phyloP scores from a whole-genome alignment of 2,113 vertebrate species.

The human region DNA sequence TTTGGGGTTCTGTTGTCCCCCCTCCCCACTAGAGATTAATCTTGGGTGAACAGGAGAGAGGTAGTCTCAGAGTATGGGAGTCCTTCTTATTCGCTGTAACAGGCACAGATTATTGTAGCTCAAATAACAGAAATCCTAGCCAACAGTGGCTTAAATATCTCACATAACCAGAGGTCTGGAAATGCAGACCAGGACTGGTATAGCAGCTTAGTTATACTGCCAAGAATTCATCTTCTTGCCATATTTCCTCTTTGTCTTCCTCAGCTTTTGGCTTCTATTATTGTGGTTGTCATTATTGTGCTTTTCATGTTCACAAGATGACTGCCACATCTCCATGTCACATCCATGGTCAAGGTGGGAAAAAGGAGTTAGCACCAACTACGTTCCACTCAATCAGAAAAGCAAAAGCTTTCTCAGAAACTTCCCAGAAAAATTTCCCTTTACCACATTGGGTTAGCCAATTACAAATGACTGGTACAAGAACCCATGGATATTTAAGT shows the following conservation, averaged over 20 bases:
- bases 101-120: not conserved
- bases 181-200: not conserved
- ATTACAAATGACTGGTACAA: not conserved
- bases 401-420: not conserved
- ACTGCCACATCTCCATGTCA: not conserved
- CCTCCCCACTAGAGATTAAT: not conserved
- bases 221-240: not conserved
- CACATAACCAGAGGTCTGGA: not conserved
- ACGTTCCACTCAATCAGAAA: not conserved
- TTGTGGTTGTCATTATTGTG: not conserved
- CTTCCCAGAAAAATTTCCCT: not conserved
- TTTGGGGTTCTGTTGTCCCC: not conserved
- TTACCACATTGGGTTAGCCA: not conserved
- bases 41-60: not conserved
- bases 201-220: not conserved
- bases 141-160: not conserved
- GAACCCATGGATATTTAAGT: not conserved
- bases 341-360: not conserved
- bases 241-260: not conserved
- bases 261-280: conserved; percentile 15
- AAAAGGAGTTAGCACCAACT: not conserved
- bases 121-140: not conserved
- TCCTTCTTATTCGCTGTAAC: not conserved
- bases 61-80: not conserved
- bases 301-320: not conserved